Evolutionary conservation across 2,113 vertebrate species (phyloP).

Genomic region (Oncorhynchus gorbuscha): DNA sequence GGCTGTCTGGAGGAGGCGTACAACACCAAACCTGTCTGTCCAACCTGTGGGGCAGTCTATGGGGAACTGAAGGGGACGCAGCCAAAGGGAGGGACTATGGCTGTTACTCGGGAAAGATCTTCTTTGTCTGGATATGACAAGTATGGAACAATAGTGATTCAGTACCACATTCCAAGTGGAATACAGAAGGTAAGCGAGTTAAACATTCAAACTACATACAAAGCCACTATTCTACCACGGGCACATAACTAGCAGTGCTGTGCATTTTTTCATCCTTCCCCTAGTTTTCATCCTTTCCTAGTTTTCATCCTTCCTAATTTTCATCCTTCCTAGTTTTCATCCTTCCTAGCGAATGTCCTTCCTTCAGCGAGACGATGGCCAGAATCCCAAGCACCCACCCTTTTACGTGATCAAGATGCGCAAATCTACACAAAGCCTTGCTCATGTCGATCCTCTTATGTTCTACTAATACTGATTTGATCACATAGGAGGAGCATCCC

Average conservation of each 20-base stretch:
- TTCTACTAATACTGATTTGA: too few species aligned
- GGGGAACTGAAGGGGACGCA: constrained; percentile 67
- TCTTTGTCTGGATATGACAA: constrained; percentile 65
- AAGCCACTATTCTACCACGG: too few species aligned
- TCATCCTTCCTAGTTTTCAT: too few species aligned
- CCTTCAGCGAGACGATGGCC: too few species aligned
- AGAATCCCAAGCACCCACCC: too few species aligned
- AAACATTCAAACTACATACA: neutral
- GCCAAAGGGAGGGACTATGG: constrained; percentile 64
- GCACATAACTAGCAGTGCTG: too few species aligned
- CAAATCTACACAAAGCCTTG: neutral
- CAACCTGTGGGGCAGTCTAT: constrained; percentile 68
- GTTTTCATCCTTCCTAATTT: too few species aligned
- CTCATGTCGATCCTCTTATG: neutral
- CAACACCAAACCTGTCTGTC: constrained; percentile 67
- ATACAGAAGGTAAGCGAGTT: constrained; percentile 64
- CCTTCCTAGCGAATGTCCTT: too few species aligned
- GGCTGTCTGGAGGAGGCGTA: constrained; percentile 66
- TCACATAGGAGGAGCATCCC: constrained; percentile 67
- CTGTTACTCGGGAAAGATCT: rapidly evolving
- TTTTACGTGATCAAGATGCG: too few species aligned
- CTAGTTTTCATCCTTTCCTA: too few species aligned
- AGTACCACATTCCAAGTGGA: constrained; percentile 65
- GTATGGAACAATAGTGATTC: constrained; percentile 59
- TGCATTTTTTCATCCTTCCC: too few species aligned